phyloP scores from a whole-genome alignment of 2,113 vertebrate genomes.

The Notothenia coriiceps region DNA sequence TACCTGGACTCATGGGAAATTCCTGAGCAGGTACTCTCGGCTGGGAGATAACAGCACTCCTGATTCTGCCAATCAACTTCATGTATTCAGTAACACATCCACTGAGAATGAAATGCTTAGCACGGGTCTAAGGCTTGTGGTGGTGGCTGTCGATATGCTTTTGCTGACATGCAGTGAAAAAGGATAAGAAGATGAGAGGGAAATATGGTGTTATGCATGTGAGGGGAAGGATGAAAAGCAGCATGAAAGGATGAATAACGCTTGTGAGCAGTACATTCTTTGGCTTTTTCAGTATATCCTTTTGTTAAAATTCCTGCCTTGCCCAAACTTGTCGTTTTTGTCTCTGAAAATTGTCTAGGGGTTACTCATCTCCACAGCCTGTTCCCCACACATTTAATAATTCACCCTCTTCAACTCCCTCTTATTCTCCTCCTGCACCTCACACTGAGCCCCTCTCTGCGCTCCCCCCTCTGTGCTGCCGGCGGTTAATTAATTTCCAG shows the following conservation, averaged over 20 bases:
- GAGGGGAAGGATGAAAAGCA: conserved; percentile 24
- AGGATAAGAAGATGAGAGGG: conserved; percentile 5
- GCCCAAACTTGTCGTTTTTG: conserved; percentile 64
- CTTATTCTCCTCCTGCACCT: conserved; percentile 43
- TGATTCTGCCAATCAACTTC: conserved; percentile 53
- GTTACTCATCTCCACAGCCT: conserved; percentile 20
- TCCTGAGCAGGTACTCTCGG: conserved; percentile 47
- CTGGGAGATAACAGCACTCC: conserved; percentile 25
- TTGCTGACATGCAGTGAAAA: conserved; percentile 68
- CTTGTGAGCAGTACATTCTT: conserved; percentile 43
- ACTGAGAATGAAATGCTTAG: conserved; percentile 30
- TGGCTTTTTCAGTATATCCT: conserved; percentile 44
- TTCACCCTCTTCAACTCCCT: conserved; percentile 52
- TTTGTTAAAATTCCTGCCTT: conserved; percentile 39
- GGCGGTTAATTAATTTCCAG: conserved; percentile 72
- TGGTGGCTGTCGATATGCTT: conserved; percentile 51
- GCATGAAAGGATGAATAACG: conserved; percentile 41
- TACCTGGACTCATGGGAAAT: conserved; percentile 67
- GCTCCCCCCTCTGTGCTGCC: conserved; percentile 52
- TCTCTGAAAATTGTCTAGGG: conserved; percentile 64
- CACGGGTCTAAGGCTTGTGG: conserved; percentile 39
- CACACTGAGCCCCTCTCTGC: conserved; percentile 38
- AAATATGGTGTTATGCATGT: conserved; percentile 29
- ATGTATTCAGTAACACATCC: conserved; percentile 41
- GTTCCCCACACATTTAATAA: conserved; percentile 40